Evolutionary conservation across 1,140 invertebrate genomes (phyloP).

Genomic region (Samia ricini): DNA sequence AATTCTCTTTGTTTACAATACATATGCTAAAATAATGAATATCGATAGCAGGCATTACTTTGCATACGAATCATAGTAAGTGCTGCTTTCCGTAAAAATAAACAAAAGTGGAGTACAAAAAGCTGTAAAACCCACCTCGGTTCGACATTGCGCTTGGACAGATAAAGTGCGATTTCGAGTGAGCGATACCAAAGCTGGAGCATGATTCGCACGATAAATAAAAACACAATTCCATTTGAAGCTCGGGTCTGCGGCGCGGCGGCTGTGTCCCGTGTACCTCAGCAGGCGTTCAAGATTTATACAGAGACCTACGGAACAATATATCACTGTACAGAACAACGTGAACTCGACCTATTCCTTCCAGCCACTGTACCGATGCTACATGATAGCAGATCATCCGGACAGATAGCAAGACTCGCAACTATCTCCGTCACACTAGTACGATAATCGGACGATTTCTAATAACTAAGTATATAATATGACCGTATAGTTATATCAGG

Average conservation of each 20-base stretch:
- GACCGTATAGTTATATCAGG: background rate
- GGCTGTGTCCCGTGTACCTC: slow-evolving; percentile 72
- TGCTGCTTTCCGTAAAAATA: slow-evolving; percentile 19
- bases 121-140: slow-evolving; percentile 36
- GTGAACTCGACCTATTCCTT: slow-evolving; percentile 73
- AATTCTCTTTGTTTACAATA: background rate
- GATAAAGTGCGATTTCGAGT: slow-evolving; percentile 70
- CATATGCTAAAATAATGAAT: background rate
- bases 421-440: slow-evolving; percentile 31
- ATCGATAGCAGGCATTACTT: background rate
- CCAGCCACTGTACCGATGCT: slow-evolving; percentile 66
- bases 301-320: slow-evolving; percentile 71
- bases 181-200: slow-evolving; percentile 55
- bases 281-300: slow-evolving; percentile 77
- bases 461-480: slow-evolving; percentile 13
- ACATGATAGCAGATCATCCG: slow-evolving; percentile 61
- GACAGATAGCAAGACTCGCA: slow-evolving; percentile 49
- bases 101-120: slow-evolving; percentile 36
- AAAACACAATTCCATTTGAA: slow-evolving; percentile 77
- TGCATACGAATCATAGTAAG: slow-evolving; percentile 2
- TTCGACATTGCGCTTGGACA: slow-evolving; percentile 56
- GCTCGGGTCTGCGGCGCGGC: slow-evolving; percentile 57
- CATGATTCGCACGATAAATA: slow-evolving; percentile 75
- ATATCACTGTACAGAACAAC: slow-evolving; percentile 70
- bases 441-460: slow-evolving; percentile 27